Base-by-base conservation (phyloP, 1,140 invertebrate species). In the Steinernema khuongi region DNA sequence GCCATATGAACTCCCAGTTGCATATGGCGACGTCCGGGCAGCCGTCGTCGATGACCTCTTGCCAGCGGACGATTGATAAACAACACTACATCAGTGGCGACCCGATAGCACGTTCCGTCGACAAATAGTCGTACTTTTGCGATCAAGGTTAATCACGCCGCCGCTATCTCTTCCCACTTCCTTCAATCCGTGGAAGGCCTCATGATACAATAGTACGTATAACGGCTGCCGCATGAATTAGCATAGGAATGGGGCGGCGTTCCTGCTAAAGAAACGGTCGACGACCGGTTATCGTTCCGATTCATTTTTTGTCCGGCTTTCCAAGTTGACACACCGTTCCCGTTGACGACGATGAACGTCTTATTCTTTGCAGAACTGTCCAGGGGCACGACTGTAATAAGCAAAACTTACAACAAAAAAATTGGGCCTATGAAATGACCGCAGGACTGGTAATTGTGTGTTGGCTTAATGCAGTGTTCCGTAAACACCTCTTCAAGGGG, bases 91-190 rank as follows among this genome's bases (percentile, higher is more conserved):
- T 26, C 50, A 4, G 14, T 4, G 7, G 50, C 50, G 50, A n/a
- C 26, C 50, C 19, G 4, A 22, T 60, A n/a, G n/a, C n/a, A n/a
- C 36, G 7, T 60, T 22, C 22, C 50, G 11, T 4, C 50, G 50
- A 60, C 50, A 60, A 60, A 60, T 60, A 60, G 50, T 60, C 50
- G 50, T 60, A 60, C 50, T 60, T 4, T 22, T 22, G 22, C 50
- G 50, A 60, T 26, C 50, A 60, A 60, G 50, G 50, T 60, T 60
- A 60, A 60, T 22, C 7, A 22, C 11, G 22, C 7, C 11, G 11
- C 19, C 19, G 7, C 50, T 60, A 4, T 22, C 22, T 60, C 26
- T 22, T 22, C 50, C 14, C 22, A 4, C 4, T 26, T 60, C 50
- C 26, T 60, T 22, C 22, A 60, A 22, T 41, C 36, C 36, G 50